Conservation (phyloP, 1,140 invertebrate genomes). For the Homarus americanus region DNA sequence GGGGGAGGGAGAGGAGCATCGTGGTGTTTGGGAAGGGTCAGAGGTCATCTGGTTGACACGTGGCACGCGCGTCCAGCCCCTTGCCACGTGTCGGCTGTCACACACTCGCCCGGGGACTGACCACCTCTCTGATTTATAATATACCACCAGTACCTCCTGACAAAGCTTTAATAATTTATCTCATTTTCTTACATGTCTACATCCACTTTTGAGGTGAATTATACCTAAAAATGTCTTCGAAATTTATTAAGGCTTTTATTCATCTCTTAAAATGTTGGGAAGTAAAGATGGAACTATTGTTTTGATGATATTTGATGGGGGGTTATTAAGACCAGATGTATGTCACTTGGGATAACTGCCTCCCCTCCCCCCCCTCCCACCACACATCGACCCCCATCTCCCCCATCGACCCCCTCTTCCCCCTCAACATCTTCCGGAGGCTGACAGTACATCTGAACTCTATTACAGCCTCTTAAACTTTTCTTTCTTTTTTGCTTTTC, state of each 20-base stretch:
- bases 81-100: constrained; percentile 8
- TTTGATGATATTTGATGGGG: too few relatives aligned
- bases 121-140: not conserved
- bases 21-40: not conserved
- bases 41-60: not conserved
- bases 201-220: too few relatives aligned
- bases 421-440: not conserved
- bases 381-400: not conserved
- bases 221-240: too few relatives aligned
- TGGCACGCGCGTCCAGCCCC: constrained; percentile 8
- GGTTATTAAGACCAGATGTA: too few relatives aligned
- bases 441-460: not conserved
- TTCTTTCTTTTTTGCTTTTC: not conserved
- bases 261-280: too few relatives aligned
- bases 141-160: too few relatives aligned
- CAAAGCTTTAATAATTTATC: too few relatives aligned
- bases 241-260: too few relatives aligned
- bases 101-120: not conserved
- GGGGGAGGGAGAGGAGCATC: not conserved
- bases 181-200: too few relatives aligned
- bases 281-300: too few relatives aligned
- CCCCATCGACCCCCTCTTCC: not conserved
- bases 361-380: too few relatives aligned
- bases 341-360: too few relatives aligned
- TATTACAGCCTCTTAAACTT: not conserved